Evolutionary conservation across 2,888 invertebrate species (phyloP), one percentile per base, ranked within the genome.

Genomic region (Xestia rhomboidea): DNA sequence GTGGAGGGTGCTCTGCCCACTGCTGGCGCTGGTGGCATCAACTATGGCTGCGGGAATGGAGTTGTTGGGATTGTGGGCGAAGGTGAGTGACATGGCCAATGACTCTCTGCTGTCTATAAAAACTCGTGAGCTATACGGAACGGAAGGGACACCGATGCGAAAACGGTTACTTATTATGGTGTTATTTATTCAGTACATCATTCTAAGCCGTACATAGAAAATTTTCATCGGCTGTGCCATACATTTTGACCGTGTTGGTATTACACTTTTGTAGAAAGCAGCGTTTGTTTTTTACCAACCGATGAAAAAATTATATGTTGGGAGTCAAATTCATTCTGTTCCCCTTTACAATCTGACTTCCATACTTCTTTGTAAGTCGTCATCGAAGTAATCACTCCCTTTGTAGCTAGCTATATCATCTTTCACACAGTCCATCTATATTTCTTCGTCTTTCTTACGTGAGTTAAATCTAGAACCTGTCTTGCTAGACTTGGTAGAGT

Each of bases 31-130:
- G 93, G 92, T 21, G 84, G 88, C 0, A 91, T 92, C 0, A 84
- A 90, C 27, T 93, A 93, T 54, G 90, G 91, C 10, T 92, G 93
- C 77, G 93, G 93, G 2, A 90, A 81, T 46, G 93, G 92, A 0
- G 88, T 86, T 67, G 81, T 93, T 11, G 93, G 87, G 11, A 93
- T 93, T 41, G 81, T 90, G 13, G 87, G 87, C 18, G 90, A 91
- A 70, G 81, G 78, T 82, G 8, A 82, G 78, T 46, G 24, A 54
- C 11, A n/a, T 54, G 51, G 51, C 11, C 51, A n/a, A 54, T 54
- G 24, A 51, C 11, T n/a, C 10, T 51, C 3, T 54, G 11, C 11
- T 54, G 11, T 54, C 4, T 54, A 11, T 11, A 11, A 54, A 54
- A 54, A n/a, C 1, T n/a, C 4, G n/a, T n/a, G 51, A 54, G 51